Conservation (phyloP, 2,888 invertebrate genomes). For the Tuta absoluta region DNA sequence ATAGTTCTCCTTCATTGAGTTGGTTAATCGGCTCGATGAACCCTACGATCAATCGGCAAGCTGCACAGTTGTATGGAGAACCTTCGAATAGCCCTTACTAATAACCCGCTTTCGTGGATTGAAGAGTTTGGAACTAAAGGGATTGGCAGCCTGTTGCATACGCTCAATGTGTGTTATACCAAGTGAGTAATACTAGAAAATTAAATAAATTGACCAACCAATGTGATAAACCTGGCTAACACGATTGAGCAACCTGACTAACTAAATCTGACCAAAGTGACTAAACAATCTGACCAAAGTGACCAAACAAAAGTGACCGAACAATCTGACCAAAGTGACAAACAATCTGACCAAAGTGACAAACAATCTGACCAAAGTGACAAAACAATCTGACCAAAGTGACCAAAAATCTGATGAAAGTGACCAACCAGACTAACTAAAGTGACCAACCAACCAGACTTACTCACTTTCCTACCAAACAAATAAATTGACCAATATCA, state of each 20-base stretch:
- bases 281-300: no score
- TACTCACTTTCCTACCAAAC: no score
- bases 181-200: slow-evolving; percentile 79
- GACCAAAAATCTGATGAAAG: no score
- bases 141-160: slow-evolving; percentile 89
- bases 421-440: no score
- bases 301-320: no score
- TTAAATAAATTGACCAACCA: neutral
- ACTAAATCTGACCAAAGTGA: neutral
- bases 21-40: neutral
- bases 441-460: no score
- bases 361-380: no score
- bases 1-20: neutral
- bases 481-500: neutral
- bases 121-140: slow-evolving; percentile 95
- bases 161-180: slow-evolving; percentile 90
- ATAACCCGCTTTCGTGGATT: slow-evolving; percentile 97
- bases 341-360: no score
- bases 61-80: slow-evolving; percentile 93
- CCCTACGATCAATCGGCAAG: slow-evolving; percentile 87
- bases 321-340: no score
- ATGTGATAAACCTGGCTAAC: neutral
- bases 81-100: slow-evolving; percentile 94
- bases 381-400: no score
- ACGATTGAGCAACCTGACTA: neutral